phyloP scores from a whole-genome alignment of 2,113 vertebrate genomes.

The Apodemus sylvaticus region DNA sequence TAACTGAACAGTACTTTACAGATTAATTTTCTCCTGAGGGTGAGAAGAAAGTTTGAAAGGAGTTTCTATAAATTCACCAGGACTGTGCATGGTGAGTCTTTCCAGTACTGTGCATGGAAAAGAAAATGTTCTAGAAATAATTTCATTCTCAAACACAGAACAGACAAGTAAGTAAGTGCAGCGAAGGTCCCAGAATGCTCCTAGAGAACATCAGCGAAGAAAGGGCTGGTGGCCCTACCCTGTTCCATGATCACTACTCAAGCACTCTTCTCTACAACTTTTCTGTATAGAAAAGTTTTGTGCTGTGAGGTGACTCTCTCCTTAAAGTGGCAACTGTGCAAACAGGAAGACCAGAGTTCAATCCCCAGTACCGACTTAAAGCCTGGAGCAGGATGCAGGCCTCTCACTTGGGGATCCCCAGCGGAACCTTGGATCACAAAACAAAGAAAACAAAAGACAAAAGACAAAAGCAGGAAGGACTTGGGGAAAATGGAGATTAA shows the following conservation, averaged over 20 bases:
- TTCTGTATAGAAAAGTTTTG: neutral
- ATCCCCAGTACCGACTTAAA: neutral
- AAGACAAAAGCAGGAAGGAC: too few relatives aligned
- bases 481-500: neutral
- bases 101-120: neutral
- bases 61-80: neutral
- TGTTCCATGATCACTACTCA: neutral
- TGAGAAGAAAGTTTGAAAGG: neutral
- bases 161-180: neutral
- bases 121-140: neutral
- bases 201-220: neutral
- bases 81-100: neutral
- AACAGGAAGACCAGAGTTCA: neutral
- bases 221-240: neutral
- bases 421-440: neutral
- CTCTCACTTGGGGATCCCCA: neutral
- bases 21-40: neutral
- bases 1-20: neutral
- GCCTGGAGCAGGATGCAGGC: neutral
- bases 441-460: neutral
- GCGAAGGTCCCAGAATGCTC: accelerated
- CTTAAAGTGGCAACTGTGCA: neutral
- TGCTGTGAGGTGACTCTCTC: neutral
- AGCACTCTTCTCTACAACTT: neutral
- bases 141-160: neutral